These are phyloP conservation scores for Macquaria australasica DNA, from an alignment of 2,113 vertebrate species.

Conservation along the genomic window DNA sequence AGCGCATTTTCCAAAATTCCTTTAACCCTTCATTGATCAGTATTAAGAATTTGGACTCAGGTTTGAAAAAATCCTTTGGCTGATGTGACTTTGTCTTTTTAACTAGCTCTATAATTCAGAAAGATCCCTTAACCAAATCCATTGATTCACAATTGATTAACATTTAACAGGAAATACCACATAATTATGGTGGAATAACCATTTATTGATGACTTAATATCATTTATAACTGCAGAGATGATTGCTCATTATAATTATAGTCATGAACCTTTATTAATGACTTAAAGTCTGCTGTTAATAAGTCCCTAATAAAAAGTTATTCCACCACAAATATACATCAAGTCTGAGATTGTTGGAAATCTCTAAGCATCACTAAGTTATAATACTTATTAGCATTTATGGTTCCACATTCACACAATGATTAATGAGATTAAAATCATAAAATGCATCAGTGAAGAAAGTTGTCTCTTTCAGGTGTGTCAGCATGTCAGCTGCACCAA, in stretches of 20 bases:
- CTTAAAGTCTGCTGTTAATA: background rate
- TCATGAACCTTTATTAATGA: background rate
- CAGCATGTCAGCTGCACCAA: slow-evolving; percentile 17
- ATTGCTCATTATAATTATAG: background rate
- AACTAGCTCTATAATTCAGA: too few relatives aligned
- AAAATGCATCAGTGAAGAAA: background rate
- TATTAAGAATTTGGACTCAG: background rate
- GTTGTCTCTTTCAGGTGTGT: background rate
- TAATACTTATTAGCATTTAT: background rate
- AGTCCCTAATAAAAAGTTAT: background rate
- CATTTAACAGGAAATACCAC: background rate
- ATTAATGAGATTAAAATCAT: background rate
- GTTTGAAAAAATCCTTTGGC: background rate
- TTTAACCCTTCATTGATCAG: background rate
- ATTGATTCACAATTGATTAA: background rate
- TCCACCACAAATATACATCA: background rate
- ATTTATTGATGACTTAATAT: background rate
- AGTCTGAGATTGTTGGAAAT: background rate
- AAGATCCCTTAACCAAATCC: background rate
- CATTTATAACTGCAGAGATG: background rate
- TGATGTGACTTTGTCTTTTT: background rate
- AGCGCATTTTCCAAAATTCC: too few relatives aligned
- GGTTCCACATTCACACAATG: slow-evolving; percentile 46
- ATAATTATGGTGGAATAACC: too few relatives aligned
- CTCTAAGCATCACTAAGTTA: background rate